phyloP scores from a whole-genome alignment of 1,140 invertebrate species.

The Eufriesea mexicana region DNA sequence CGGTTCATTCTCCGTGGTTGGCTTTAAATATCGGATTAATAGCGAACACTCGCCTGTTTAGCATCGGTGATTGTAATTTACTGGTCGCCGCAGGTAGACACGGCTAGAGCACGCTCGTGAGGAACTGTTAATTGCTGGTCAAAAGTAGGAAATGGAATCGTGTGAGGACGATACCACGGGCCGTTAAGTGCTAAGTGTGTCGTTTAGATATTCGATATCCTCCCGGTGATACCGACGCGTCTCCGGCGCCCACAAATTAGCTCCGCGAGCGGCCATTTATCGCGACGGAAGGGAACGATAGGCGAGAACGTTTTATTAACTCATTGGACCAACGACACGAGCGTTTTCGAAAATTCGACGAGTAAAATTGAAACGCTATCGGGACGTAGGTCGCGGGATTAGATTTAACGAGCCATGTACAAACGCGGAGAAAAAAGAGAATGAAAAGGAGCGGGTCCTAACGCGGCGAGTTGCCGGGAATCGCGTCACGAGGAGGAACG shows the following conservation, averaged over 20 bases:
- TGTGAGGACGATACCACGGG: slow-evolving; percentile 21
- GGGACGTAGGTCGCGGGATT: no score
- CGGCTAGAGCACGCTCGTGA: background rate
- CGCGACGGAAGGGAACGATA: background rate
- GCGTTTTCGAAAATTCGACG: no score
- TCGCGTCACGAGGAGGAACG: no score
- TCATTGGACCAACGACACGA: background rate
- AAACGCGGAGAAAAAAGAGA: no score
- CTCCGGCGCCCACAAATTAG: background rate
- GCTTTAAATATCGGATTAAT: slow-evolving; percentile 24
- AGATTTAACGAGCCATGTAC: no score
- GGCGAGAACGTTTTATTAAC: background rate
- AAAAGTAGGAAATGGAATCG: slow-evolving; percentile 33
- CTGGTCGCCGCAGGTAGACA: background rate
- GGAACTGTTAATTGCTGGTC: slow-evolving; percentile 18
- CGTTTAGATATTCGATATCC: background rate
- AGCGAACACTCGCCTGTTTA: background rate
- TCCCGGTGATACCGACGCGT: background rate
- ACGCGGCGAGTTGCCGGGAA: no score
- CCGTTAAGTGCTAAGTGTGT: slow-evolving; percentile 8
- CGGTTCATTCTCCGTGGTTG: background rate
- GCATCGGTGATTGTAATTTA: slow-evolving; percentile 34
- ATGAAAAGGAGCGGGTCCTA: no score
- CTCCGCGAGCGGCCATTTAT: background rate
- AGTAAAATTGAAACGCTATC: no score